Conservation (phyloP, 2,888 invertebrate species). For the Lottia gigantea region DNA sequence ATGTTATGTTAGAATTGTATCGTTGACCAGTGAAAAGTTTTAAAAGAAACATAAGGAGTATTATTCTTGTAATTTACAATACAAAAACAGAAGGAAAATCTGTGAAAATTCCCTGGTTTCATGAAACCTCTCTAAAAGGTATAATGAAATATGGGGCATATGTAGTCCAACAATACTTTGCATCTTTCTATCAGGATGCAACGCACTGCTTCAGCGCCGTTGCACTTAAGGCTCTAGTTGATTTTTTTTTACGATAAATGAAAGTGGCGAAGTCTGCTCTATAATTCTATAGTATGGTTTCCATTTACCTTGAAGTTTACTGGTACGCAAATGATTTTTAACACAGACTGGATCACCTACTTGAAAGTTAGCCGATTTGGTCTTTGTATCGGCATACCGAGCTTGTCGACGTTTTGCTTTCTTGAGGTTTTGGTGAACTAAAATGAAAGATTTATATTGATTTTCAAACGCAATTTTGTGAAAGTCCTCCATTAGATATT, state of each 20-base stretch:
- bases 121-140: no score
- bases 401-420: not conserved
- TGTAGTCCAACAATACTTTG: no score
- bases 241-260: not conserved
- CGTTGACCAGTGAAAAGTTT: no score
- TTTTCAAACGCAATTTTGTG: not conserved
- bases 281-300: not conserved
- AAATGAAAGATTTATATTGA: not conserved
- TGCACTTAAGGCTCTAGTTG: no score
- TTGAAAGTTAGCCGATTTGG: not conserved
- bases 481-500: not conserved
- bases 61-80: no score
- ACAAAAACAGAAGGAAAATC: no score
- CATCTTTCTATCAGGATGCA: no score
- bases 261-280: not conserved
- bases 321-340: not conserved
- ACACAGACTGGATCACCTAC: not conserved
- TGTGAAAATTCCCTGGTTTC: no score
- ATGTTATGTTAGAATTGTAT: no score
- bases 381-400: not conserved
- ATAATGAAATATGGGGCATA: no score
- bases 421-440: not conserved
- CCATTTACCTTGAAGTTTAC: constrained; percentile 7
- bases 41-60: no score
- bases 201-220: no score